Conservation (phyloP, 1,140 invertebrate species). For the Drosophila seguyi region DNA sequence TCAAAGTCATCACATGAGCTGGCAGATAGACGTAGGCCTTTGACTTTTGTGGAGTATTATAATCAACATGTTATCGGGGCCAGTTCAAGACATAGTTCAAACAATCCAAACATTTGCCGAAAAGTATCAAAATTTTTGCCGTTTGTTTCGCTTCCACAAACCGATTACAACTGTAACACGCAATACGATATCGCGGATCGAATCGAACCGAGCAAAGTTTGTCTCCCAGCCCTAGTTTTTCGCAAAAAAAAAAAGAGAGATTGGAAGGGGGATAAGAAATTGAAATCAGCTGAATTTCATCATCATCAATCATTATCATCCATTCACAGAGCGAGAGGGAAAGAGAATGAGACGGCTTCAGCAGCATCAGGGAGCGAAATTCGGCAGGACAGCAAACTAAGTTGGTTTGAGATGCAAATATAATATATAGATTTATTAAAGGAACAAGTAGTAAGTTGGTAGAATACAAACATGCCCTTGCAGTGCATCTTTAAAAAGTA, state of each 20-base stretch:
- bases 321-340: background rate
- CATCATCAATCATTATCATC: background rate
- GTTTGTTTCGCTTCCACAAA: conserved; percentile 33
- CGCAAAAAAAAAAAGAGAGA: too few relatives aligned
- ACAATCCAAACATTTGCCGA: conserved; percentile 45
- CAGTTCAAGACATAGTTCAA: conserved; percentile 35
- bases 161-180: background rate
- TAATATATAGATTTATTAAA: background rate
- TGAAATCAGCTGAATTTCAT: background rate
- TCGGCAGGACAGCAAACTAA: conserved; percentile 19
- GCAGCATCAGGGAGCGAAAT: conserved; percentile 3
- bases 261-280: conserved; percentile 11
- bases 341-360: conserved; percentile 8
- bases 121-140: conserved; percentile 43
- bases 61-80: conserved; percentile 44
- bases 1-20: conserved; percentile 23
- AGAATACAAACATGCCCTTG: background rate
- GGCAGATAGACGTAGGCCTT: conserved; percentile 9
- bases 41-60: conserved; percentile 22
- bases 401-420: conserved; percentile 7
- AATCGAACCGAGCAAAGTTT: conserved; percentile 19
- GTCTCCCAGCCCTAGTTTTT: background rate
- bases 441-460: background rate
- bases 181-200: background rate
- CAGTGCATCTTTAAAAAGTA: background rate